Percentiles rank a stretch among this genome's conserved stretches.
Evolutionary conservation across 2,797 vertebrate species (phyloP).

Genomic region (Enteromius unitaeniatus): DNA sequence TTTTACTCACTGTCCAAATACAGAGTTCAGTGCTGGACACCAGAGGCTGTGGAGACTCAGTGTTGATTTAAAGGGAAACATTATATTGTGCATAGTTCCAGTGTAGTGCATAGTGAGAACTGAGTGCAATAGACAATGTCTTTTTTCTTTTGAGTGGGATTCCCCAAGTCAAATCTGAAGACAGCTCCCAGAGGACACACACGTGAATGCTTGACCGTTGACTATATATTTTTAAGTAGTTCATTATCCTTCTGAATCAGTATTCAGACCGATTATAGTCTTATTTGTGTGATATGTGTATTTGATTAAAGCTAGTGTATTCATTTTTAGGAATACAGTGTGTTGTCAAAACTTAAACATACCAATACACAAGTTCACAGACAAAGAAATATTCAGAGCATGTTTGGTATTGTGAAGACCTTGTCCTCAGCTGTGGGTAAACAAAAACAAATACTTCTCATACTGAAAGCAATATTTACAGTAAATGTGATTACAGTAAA

Average conservation of each 20-base stretch:
- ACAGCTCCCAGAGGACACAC: constrained; percentile 73
- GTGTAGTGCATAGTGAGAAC: not conserved
- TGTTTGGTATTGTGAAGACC: constrained; percentile 61
- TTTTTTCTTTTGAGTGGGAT: not conserved
- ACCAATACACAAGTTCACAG: constrained; percentile 19
- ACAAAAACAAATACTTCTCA: not conserved
- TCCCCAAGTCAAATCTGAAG: not conserved
- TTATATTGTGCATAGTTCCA: not conserved
- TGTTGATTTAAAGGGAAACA: not conserved
- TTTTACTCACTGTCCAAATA: constrained; percentile 43
- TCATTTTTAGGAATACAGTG: constrained; percentile 8
- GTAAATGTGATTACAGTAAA: not conserved
- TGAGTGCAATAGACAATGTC: not conserved
- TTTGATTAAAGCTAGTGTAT: not conserved
- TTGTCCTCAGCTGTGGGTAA: constrained; percentile 26
- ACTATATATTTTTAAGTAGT: constrained; percentile 74
- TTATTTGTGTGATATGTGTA: not conserved
- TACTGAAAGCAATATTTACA: not conserved
- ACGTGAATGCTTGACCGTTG: constrained; percentile 67
- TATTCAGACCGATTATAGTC: constrained; percentile 64
- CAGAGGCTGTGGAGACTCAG: not conserved
- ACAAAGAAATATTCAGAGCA: constrained; percentile 70
- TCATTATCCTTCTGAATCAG: constrained; percentile 64
- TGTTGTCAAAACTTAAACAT: not conserved
- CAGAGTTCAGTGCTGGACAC: constrained; percentile 16